Percentiles rank a stretch among this genome's conserved stretches.
Evolutionary conservation across 1,140 invertebrate species (phyloP).

Genomic region (Micrasema minimum): DNA sequence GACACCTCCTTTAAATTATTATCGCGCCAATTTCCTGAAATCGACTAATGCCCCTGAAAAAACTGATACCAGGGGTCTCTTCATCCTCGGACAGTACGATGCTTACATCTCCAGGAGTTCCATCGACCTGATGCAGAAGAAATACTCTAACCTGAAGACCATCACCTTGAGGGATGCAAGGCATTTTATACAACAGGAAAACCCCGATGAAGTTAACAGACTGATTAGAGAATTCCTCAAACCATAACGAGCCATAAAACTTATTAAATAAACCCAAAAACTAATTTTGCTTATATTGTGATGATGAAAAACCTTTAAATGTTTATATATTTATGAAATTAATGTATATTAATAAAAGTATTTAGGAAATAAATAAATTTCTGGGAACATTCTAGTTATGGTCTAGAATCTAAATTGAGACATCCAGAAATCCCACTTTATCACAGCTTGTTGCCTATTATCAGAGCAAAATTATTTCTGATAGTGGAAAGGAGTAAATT

Average conservation of each 20-base stretch:
- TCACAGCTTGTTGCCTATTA: too few relatives aligned
- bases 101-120: conserved; percentile 60
- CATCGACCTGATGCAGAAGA: conserved; percentile 58
- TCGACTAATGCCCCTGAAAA: not conserved
- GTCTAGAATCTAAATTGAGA: too few relatives aligned
- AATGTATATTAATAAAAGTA: too few relatives aligned
- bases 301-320: too few relatives aligned
- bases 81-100: conserved; percentile 70
- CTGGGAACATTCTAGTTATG: too few relatives aligned
- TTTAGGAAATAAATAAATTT: too few relatives aligned
- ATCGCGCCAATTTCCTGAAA: conserved; percentile 58
- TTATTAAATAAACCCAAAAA: too few relatives aligned
- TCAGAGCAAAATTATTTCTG: too few relatives aligned
- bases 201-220: conserved; percentile 66
- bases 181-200: conserved; percentile 72
- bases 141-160: conserved; percentile 60
- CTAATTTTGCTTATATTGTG: too few relatives aligned
- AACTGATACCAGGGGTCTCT: conserved; percentile 54
- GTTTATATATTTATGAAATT: too few relatives aligned
- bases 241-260: conserved; percentile 8
- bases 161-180: conserved; percentile 61
- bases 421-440: too few relatives aligned
- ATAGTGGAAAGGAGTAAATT: too few relatives aligned
- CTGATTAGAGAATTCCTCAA: conserved; percentile 66
- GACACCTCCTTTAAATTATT: conserved; percentile 72